Percentiles rank a stretch among this genome's conserved stretches.
These are phyloP conservation scores for Xenopus laevis DNA, from an alignment of 2,113 vertebrate genomes.

Conservation along the genomic window DNA sequence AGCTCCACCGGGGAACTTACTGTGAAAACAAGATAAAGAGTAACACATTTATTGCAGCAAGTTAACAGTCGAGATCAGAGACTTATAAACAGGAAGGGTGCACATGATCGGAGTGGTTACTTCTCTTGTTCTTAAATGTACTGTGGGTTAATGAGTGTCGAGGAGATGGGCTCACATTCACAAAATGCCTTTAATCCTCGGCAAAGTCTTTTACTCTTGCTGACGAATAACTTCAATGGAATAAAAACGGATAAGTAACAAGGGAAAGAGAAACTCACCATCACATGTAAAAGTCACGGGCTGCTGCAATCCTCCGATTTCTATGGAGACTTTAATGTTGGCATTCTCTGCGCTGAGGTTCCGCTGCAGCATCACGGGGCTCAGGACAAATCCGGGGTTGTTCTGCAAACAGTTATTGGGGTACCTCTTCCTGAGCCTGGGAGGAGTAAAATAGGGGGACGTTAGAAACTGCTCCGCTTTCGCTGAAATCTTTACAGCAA, in stretches of 20 bases:
- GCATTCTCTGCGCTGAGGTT: slow-evolving; percentile 73
- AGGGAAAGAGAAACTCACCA: slow-evolving; percentile 65
- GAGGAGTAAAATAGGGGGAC: slow-evolving; percentile 2
- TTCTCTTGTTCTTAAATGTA: no score
- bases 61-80: no score
- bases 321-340: slow-evolving; percentile 95
- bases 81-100: no score
- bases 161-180: no score
- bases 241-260: no score
- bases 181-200: no score
- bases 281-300: slow-evolving; percentile 97
- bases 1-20: slow-evolving; percentile 95
- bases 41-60: slow-evolving; percentile 25
- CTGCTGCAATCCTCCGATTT: slow-evolving; percentile 89
- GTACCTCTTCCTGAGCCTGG: slow-evolving; percentile 82
- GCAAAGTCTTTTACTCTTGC: no score
- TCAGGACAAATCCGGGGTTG: slow-evolving; percentile 89
- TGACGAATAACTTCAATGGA: no score
- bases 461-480: no score
- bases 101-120: no score
- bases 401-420: slow-evolving; percentile 63
- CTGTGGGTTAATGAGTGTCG: no score
- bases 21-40: slow-evolving; percentile 54
- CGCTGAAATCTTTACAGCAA: no score
- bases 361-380: slow-evolving; percentile 82